Evolutionary conservation across 2,797 vertebrate species (phyloP), one percentile per base, ranked within the genome.

Genomic region (Phrynocephalus forsythii): DNA sequence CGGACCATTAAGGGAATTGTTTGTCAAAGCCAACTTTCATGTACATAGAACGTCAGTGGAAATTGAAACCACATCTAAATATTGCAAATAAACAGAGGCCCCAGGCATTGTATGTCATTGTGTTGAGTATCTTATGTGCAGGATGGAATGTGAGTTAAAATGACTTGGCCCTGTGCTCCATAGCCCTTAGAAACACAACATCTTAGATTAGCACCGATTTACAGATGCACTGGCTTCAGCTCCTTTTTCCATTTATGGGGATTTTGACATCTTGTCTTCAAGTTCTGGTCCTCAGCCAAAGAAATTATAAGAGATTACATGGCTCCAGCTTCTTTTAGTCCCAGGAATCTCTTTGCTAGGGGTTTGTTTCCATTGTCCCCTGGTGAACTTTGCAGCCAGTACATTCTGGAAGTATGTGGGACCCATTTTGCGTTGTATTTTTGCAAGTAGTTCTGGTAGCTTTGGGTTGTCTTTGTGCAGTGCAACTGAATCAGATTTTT

Each of bases 171-270:
- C 26, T 26, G 16, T 56, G 28, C 9, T 10, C 38, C 63, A 28
- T 56, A 67, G 81, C 28, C 79, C 73, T 85, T 85, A 63, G 50
- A 85, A 82, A 71, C 38, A 15, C 33, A 69, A 33, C 86, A 90
- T 84, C 66, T 79, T 71, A 33, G 44, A 56, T 67, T 72, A 80
- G 48, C 26, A 6, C 82, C 69, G 82, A 84, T 77, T 76, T 63
- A 85, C 78, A 85, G 83, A 77, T 66, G 66, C 52, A 22, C 33
- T 71, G 89, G 89, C 82, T 82, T 82, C 9, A 6, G 72, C 79
- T 78, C 56, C 66, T 82, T 87, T 90, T 72, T 87, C 89, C 86
- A 82, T 90, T 87, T 82, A 87, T 82, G 89, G 89, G 66, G 86
- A 82, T 87, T 85, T 78, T 90, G 86, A 90, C 83, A 82, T 87